Percentiles rank a stretch among this genome's conserved stretches.
Evolutionary conservation across 2,113 vertebrate genomes (phyloP).

Genomic region (Vulpes vulpes): DNA sequence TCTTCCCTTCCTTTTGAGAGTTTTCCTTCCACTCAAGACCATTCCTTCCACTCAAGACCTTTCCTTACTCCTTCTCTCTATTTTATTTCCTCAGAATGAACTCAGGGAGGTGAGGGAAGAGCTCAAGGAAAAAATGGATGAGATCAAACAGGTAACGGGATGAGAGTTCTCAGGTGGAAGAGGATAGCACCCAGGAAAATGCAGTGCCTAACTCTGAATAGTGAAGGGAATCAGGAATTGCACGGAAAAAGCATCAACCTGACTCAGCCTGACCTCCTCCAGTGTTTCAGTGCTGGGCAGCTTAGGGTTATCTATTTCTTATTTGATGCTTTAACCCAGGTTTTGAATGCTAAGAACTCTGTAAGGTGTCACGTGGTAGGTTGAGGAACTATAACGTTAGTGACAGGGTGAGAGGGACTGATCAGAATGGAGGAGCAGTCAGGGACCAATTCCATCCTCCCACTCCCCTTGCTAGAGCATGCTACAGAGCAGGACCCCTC

Average conservation of each 20-base stretch:
- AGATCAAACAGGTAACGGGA: constrained; percentile 80
- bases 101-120: constrained; percentile 80
- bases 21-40: neutral
- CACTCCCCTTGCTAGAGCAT: neutral
- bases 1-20: neutral
- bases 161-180: neutral
- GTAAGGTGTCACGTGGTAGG: neutral
- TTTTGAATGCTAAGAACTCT: neutral
- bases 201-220: too few species aligned
- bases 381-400: neutral
- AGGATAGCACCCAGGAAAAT: neutral
- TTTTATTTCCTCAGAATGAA: constrained; percentile 75
- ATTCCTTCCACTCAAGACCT: neutral
- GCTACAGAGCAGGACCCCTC: too few species aligned
- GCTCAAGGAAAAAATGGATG: constrained; percentile 82
- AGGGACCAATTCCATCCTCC: neutral
- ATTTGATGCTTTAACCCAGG: neutral
- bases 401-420: neutral
- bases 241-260: neutral
- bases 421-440: neutral
- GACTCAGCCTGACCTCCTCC: fast-evolving
- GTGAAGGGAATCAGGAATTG: neutral
- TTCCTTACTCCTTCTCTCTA: neutral
- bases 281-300: neutral
- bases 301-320: neutral